Conservation (phyloP, 2,888 invertebrate species). For the Caenorhabditis sp. region DNA sequence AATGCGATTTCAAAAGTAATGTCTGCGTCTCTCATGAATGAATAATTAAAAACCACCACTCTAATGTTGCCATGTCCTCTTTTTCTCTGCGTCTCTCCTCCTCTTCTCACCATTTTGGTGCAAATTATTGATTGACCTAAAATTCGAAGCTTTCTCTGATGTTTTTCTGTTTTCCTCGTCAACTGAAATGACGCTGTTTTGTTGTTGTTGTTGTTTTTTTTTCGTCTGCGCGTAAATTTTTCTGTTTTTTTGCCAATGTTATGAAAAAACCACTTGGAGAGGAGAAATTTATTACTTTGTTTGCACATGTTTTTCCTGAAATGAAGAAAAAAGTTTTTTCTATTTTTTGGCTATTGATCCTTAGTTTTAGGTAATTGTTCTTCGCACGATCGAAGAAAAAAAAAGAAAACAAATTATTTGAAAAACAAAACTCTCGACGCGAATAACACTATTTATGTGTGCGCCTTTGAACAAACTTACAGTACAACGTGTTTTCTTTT, state of each 20-base stretch:
- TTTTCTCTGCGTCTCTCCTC: conserved; percentile 10
- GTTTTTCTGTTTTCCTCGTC: background rate
- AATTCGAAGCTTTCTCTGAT: too few species aligned
- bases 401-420: too few species aligned
- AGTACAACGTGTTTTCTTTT: too few species aligned
- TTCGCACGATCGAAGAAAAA: too few species aligned
- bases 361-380: too few species aligned
- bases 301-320: conserved; percentile 6
- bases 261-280: too few species aligned
- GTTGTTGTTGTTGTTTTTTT: background rate
- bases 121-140: conserved; percentile 2
- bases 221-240: background rate
- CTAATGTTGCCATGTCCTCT: conserved; percentile 10
- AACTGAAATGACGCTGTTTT: background rate
- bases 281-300: too few species aligned
- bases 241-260: background rate
- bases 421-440: too few species aligned
- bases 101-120: conserved; percentile 9
- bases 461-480: too few species aligned
- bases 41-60: background rate
- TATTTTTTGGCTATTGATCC: too few species aligned
- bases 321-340: conserved; percentile 15
- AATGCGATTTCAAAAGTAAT: background rate
- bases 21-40: background rate
- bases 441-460: too few species aligned